These are phyloP conservation scores for Drosophila helvetica DNA, from an alignment of 2,888 invertebrate species.

Conservation along the genomic window DNA sequence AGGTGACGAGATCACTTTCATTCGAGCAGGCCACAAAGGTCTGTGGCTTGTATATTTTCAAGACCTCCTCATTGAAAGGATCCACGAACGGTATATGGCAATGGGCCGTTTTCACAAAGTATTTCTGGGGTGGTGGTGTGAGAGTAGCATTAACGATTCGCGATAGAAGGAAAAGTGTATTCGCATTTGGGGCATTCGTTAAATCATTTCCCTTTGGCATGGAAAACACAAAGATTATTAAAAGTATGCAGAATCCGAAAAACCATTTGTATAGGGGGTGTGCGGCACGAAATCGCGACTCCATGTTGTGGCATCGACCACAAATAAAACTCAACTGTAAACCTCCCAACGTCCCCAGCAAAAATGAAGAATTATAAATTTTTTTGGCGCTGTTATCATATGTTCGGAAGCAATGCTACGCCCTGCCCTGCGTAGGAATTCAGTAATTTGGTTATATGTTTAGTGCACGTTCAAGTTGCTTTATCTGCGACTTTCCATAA, in stretches of 20 bases:
- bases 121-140: neutral
- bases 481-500: neutral
- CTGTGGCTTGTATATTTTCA: slow-evolving; percentile 84
- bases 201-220: neutral
- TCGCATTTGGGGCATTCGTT: neutral
- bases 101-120: slow-evolving; percentile 84
- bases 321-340: slow-evolving; percentile 8
- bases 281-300: slow-evolving; percentile 8
- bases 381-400: neutral
- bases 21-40: slow-evolving; percentile 85
- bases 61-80: slow-evolving; percentile 85
- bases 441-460: neutral
- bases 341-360: neutral
- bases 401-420: neutral
- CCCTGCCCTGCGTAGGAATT: neutral
- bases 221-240: slow-evolving; percentile 10
- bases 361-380: neutral
- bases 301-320: slow-evolving; percentile 17
- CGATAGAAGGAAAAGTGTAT: neutral
- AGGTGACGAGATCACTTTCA: slow-evolving; percentile 31
- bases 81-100: slow-evolving; percentile 87
- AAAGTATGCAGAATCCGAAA: slow-evolving; percentile 8
- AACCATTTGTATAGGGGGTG: slow-evolving; percentile 20
- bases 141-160: neutral
- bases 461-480: neutral